phyloP scores from a whole-genome alignment of 92 coral and sea anemone species.

The Parazoanthus atlanticus region DNA sequence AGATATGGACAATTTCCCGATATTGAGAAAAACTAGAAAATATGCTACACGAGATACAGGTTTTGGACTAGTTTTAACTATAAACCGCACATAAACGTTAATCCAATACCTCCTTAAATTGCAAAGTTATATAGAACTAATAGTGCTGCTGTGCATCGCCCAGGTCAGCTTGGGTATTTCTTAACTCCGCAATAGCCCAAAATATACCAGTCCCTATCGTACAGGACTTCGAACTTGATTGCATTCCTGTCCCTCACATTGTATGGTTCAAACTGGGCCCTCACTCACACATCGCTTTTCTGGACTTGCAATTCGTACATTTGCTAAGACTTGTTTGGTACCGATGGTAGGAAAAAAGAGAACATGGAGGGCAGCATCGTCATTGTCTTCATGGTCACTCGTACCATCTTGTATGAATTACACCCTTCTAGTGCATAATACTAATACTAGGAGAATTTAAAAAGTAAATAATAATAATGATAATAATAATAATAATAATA shows the following conservation, averaged over 20 bases:
- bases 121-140: constrained; percentile 20
- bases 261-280: constrained; percentile 54
- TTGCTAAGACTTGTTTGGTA: constrained; percentile 45
- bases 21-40: too few relatives aligned
- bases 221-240: constrained; percentile 51
- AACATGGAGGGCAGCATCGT: not conserved
- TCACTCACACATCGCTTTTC: constrained; percentile 24
- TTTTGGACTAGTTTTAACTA: too few relatives aligned
- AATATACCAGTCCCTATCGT: constrained; percentile 50
- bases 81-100: too few relatives aligned
- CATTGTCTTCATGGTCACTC: constrained; percentile 10
- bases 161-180: constrained; percentile 61
- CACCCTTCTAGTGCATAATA: too few relatives aligned
- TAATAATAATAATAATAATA: too few relatives aligned
- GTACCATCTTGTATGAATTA: too few relatives aligned
- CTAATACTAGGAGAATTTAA: too few relatives aligned
- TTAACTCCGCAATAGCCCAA: constrained; percentile 61
- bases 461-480: too few relatives aligned
- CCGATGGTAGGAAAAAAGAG: constrained; percentile 53
- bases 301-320: constrained; percentile 29
- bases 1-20: too few relatives aligned
- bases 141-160: constrained; percentile 25
- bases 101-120: constrained; percentile 47
- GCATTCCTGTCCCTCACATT: constrained; percentile 62
- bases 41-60: too few relatives aligned